Conservation (phyloP, 1,140 invertebrate species). For the Drosophila parabipectinata region DNA sequence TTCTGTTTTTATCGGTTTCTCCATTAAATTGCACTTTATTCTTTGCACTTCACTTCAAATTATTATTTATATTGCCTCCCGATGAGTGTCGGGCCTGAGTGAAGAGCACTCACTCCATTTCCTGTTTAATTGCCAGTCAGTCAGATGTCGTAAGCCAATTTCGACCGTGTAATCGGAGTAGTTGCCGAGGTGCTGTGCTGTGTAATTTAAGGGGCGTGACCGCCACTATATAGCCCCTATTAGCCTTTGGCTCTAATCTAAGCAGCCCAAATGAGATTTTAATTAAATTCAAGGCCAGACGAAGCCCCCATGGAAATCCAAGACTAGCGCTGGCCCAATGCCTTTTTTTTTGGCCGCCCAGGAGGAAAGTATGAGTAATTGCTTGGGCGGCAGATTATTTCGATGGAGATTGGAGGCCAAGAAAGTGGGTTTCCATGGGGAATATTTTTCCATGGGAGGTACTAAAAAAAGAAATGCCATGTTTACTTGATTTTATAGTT, state of each 20-base stretch:
- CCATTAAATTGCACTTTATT: constrained; percentile 28
- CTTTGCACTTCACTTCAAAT: constrained; percentile 46
- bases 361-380: constrained; percentile 45
- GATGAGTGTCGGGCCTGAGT: constrained; percentile 41
- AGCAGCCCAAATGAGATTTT: constrained; percentile 64
- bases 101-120: constrained; percentile 7
- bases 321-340: constrained; percentile 23
- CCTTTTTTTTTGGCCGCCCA: constrained; percentile 40
- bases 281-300: constrained; percentile 76
- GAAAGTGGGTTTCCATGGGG: not conserved
- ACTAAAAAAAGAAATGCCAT: not conserved
- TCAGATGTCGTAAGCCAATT: constrained; percentile 33
- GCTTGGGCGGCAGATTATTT: constrained; percentile 37
- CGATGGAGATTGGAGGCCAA: not conserved
- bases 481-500: not conserved
- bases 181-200: constrained; percentile 9
- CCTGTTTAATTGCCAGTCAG: constrained; percentile 54
- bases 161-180: constrained; percentile 13
- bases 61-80: constrained; percentile 67
- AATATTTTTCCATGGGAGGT: not conserved
- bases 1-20: constrained; percentile 3
- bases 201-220: constrained; percentile 5
- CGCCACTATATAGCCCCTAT: constrained; percentile 29
- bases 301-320: constrained; percentile 25
- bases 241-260: constrained; percentile 47